Percentiles rank a stretch among this genome's conserved stretches.
These are phyloP conservation scores for Lucilia cuprina DNA, from an alignment of 1,140 invertebrate genomes.

Conservation along the genomic window DNA sequence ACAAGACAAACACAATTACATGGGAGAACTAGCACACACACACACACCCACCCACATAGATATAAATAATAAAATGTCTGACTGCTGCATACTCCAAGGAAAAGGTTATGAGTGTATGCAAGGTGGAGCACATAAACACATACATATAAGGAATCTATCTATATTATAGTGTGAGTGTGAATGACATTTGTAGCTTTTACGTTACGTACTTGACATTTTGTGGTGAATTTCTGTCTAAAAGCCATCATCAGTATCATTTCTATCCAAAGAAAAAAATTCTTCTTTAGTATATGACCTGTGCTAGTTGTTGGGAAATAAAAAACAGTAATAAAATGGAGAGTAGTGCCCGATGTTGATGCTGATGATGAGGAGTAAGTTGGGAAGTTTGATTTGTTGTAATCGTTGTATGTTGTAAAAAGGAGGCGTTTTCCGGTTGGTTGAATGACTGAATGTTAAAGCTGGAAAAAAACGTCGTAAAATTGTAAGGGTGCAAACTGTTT, in stretches of 20 bases:
- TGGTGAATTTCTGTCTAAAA: constrained; percentile 57
- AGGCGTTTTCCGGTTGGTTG: constrained; percentile 62
- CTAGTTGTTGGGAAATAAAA: not conserved
- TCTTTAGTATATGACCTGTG: constrained; percentile 22
- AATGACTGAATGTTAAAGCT: constrained; percentile 24
- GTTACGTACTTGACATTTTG: constrained; percentile 62
- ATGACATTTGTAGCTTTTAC: constrained; percentile 51
- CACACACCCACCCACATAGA: not conserved
- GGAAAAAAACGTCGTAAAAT: constrained; percentile 16
- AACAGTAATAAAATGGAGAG: not conserved
- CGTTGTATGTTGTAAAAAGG: constrained; percentile 51
- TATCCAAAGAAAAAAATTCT: constrained; percentile 43
- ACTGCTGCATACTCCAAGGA: not conserved
- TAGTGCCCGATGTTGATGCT: not conserved
- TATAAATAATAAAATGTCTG: not conserved
- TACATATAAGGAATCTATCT: too few relatives aligned
- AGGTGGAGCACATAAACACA: not conserved
- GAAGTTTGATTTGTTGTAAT: constrained; percentile 62
- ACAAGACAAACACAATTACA: not conserved
- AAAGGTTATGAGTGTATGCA: not conserved
- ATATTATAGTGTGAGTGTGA: not conserved
- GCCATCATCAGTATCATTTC: constrained; percentile 31
- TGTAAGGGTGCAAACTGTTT: constrained; percentile 46
- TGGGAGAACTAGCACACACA: not conserved
- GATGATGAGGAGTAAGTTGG: too few relatives aligned